Evolutionary conservation across 2,888 invertebrate genomes (phyloP), one percentile per base, ranked within the genome.

Genomic region (Branchellion lobata): DNA sequence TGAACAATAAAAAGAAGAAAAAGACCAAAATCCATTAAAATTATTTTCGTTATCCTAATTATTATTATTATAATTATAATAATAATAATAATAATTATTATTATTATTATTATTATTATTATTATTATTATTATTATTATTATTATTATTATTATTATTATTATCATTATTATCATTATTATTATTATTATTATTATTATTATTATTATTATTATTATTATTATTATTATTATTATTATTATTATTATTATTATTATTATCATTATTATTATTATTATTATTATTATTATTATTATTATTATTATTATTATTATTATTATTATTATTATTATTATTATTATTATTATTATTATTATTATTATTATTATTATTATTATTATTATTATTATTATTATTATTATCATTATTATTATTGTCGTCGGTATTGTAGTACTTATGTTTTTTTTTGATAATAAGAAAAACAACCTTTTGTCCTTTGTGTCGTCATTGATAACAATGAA

Each of bases 81-180:
- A n/a, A 51, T 51, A 14, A 51, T 51, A 14, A 51, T 21, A 14
- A 51, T 65, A 5, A 11, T 29, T 29, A 65, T 29, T 29, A 21
- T 29, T 29, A 65, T 65, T 65, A 65, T 65, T 29, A 65, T 65
- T 29, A 65, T 65, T 29, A 65, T 65, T 29, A 21, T 65, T 29
- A 21, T 65, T 29, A 11, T 29, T 3, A 65, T 3, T 29, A 65
- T 29, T 8, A 65, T 65, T 8, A 65, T 65, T 8, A 65, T 29
- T 8, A 65, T 65, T 3, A 65, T 11, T 11, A 65, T 65, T 29
- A 65, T 29, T 29, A 65, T 29, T 29, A 65, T 29, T 29, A 65
- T 29, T 8, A 65, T 65, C n/a, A 65, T 65, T 8, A 11, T 65
- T 29, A 65, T 65, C n/a, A 21, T 11, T 29, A 65, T 21, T 29